These are phyloP conservation scores for Aspidiotus rigidus DNA, from an alignment of 2,888 invertebrate species.

Conservation along the genomic window DNA sequence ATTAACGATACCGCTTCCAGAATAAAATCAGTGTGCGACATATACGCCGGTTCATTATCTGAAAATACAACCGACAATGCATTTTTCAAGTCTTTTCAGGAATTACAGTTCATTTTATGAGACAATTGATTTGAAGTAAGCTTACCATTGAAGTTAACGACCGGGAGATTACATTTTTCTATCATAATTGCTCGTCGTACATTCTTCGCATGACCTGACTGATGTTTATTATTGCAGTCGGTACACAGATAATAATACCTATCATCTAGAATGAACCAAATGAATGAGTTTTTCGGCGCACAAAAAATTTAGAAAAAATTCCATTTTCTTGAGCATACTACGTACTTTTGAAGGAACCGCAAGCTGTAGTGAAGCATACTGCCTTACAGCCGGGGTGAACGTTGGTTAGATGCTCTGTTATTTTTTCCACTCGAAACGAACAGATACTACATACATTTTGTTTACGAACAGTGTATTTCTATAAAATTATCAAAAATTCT, in stretches of 20 bases:
- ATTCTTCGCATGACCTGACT: background rate
- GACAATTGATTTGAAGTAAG: background rate
- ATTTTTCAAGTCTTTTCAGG: too few species aligned
- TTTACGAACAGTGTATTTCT: constrained; percentile 27
- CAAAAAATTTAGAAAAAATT: background rate
- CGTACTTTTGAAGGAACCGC: constrained; percentile 19
- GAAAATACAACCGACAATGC: background rate
- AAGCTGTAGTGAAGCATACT: constrained; percentile 26
- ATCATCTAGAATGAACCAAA: constrained; percentile 14
- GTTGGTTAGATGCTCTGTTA: constrained; percentile 15
- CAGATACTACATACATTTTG: constrained; percentile 21
- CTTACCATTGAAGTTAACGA: background rate
- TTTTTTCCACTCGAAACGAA: constrained; percentile 26
- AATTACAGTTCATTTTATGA: too few species aligned
- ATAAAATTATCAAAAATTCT: background rate
- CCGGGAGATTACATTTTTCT: background rate
- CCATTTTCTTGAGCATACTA: too few species aligned
- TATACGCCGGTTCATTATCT: constrained; percentile 22
- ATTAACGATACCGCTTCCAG: constrained; percentile 47
- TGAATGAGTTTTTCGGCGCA: background rate
- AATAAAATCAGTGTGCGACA: constrained; percentile 37
- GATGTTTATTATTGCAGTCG: constrained; percentile 22
- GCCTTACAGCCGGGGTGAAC: constrained; percentile 26
- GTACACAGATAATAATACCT: constrained; percentile 26
- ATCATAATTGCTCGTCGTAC: background rate